Evolutionary conservation across 2,888 invertebrate species (phyloP).

Genomic region (Tenthredo scrophulariae): DNA sequence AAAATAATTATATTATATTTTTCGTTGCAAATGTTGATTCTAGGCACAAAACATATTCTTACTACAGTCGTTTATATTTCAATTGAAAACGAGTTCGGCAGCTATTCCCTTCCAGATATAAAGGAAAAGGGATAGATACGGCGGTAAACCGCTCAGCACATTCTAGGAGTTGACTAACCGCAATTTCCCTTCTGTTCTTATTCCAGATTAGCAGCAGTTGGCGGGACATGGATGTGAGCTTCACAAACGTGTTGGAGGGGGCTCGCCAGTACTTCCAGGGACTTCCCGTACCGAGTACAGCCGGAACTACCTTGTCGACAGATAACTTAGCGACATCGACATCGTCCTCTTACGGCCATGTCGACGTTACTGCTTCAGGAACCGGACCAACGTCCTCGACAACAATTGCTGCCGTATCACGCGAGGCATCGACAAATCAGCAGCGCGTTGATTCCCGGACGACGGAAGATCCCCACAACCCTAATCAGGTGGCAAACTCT

Average conservation of each 20-base stretch:
- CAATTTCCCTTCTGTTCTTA: slow-evolving; percentile 24
- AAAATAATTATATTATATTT: not conserved
- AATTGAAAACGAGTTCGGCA: not conserved
- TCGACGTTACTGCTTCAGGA: slow-evolving; percentile 46
- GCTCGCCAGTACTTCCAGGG: slow-evolving; percentile 92
- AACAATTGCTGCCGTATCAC: slow-evolving; percentile 53
- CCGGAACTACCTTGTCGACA: slow-evolving; percentile 73
- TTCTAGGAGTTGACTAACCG: slow-evolving; percentile 1
- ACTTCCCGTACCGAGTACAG: slow-evolving; percentile 83
- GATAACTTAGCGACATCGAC: slow-evolving; percentile 63
- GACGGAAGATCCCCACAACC: slow-evolving; percentile 59
- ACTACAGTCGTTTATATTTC: not conserved
- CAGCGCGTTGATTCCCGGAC: slow-evolving; percentile 29
- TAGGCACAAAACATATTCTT: not conserved
- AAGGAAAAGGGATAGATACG: not conserved
- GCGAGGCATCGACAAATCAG: not conserved
- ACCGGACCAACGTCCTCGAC: slow-evolving; percentile 56
- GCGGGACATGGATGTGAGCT: slow-evolving; percentile 87
- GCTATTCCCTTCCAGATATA: not conserved
- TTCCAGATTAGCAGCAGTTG: slow-evolving; percentile 74
- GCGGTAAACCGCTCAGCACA: not conserved
- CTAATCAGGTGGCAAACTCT: slow-evolving; percentile 58
- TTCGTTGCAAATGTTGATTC: not conserved
- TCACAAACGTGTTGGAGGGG: slow-evolving; percentile 91
- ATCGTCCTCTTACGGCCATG: slow-evolving; percentile 61